Evolutionary conservation across 2,797 vertebrate genomes (phyloP).

Genomic region (Meda fulgida): DNA sequence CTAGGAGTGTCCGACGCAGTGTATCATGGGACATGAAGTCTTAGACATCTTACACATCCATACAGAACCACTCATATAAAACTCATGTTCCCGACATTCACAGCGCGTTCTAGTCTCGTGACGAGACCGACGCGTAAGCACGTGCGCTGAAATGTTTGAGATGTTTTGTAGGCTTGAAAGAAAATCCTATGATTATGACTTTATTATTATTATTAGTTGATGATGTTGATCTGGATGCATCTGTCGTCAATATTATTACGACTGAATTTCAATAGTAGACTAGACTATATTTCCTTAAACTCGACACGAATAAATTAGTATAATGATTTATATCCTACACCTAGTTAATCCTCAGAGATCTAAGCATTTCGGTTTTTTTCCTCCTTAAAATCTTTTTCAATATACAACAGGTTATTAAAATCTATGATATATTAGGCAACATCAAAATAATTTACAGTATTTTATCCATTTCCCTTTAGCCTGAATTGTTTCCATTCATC

Average conservation of each 20-base stretch:
- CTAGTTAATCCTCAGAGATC: not conserved
- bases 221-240: not conserved
- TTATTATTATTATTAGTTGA: not conserved
- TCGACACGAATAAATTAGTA: not conserved
- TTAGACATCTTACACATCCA: not conserved
- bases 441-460: not conserved
- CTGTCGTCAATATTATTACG: not conserved
- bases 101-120: slow-evolving; percentile 63
- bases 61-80: not conserved
- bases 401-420: not conserved
- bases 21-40: slow-evolving; percentile 72
- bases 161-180: not conserved
- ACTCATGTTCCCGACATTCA: slow-evolving; percentile 68
- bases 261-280: not conserved
- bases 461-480: not conserved
- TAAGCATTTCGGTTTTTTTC: not conserved
- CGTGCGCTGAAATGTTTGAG: slow-evolving; percentile 41
- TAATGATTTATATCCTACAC: not conserved
- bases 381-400: not conserved
- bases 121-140: slow-evolving; percentile 61
- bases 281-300: not conserved
- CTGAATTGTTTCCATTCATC: not conserved
- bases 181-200: not conserved
- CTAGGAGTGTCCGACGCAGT: slow-evolving; percentile 32
- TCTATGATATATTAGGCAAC: not conserved